Conservation (phyloP, 2,888 invertebrate genomes). For the Himalopsyche tibetana region DNA sequence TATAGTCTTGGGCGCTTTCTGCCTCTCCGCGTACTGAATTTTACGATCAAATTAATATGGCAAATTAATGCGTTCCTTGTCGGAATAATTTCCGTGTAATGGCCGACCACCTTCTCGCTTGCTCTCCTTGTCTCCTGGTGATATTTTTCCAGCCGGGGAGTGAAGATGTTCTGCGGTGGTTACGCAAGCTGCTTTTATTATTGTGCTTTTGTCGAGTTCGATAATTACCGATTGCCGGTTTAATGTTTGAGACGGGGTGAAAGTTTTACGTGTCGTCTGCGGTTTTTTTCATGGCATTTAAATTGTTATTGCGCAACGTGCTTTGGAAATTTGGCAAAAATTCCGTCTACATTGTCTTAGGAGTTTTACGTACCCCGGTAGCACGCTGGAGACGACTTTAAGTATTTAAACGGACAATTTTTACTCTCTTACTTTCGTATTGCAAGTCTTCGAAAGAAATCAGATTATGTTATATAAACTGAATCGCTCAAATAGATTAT, state of each 20-base stretch:
- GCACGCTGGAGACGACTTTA: neutral
- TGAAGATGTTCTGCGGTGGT: conserved; percentile 54
- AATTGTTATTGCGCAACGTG: conserved; percentile 65
- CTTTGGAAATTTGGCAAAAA: conserved; percentile 60
- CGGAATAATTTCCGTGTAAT: conserved; percentile 75
- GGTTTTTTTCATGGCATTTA: conserved; percentile 64
- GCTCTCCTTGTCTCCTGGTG: conserved; percentile 49
- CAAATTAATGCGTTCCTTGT: conserved; percentile 77
- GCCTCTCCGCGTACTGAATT: conserved; percentile 76
- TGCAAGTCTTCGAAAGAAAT: too few species aligned
- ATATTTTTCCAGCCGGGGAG: conserved; percentile 58
- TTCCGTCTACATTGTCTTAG: conserved; percentile 53
- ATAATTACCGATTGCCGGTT: conserved; percentile 66
- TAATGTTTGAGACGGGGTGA: conserved; percentile 62
- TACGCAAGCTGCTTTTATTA: conserved; percentile 53
- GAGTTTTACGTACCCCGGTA: neutral
- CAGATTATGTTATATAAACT: too few species aligned
- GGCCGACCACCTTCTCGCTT: conserved; percentile 59
- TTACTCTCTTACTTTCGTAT: too few species aligned
- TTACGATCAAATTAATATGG: conserved; percentile 79
- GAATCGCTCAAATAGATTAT: too few species aligned
- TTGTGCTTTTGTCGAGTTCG: conserved; percentile 63
- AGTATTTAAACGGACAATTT: neutral
- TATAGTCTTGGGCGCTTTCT: conserved; percentile 66
- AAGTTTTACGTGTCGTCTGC: conserved; percentile 64